Percentiles rank a stretch among this genome's conserved stretches.
Conservation (phyloP, 2,888 invertebrate genomes). For the Zhuqinia jingwanae region DNA sequence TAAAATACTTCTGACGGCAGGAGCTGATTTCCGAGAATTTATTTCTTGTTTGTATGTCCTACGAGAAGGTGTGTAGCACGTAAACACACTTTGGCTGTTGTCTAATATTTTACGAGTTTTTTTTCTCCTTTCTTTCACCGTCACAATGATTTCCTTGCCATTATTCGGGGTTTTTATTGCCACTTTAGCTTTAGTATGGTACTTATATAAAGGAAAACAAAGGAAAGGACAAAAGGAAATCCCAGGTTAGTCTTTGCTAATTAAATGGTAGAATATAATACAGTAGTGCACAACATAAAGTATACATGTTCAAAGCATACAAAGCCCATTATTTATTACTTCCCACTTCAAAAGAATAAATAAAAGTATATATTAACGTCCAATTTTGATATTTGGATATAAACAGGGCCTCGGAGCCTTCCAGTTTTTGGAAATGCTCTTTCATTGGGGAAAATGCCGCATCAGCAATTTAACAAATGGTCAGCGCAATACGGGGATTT, state of each 20-base stretch:
- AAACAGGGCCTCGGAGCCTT: conserved; percentile 36
- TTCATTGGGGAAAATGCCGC: background rate
- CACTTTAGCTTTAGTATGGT: conserved; percentile 33
- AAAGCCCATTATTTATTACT: too few relatives aligned
- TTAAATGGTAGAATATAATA: background rate
- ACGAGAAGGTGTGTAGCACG: background rate
- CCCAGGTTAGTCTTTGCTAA: conserved; percentile 31
- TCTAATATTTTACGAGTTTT: background rate
- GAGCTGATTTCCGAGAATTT: too few relatives aligned
- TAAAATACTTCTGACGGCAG: background rate
- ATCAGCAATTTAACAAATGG: conserved; percentile 34
- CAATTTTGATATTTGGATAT: background rate
- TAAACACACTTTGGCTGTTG: background rate
- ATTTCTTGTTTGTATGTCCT: too few relatives aligned
- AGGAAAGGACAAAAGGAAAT: conserved; percentile 17
- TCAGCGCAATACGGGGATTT: conserved; percentile 49
- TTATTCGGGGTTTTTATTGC: conserved; percentile 31
- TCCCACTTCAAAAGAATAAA: too few relatives aligned
- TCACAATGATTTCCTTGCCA: conserved; percentile 33
- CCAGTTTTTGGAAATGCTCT: conserved; percentile 47
- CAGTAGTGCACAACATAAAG: background rate
- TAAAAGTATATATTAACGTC: background rate
- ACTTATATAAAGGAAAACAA: background rate
- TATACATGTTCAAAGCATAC: background rate
- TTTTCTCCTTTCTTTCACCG: background rate